phyloP scores from a whole-genome alignment of 1,140 invertebrate genomes.

The Magallana gigas region DNA sequence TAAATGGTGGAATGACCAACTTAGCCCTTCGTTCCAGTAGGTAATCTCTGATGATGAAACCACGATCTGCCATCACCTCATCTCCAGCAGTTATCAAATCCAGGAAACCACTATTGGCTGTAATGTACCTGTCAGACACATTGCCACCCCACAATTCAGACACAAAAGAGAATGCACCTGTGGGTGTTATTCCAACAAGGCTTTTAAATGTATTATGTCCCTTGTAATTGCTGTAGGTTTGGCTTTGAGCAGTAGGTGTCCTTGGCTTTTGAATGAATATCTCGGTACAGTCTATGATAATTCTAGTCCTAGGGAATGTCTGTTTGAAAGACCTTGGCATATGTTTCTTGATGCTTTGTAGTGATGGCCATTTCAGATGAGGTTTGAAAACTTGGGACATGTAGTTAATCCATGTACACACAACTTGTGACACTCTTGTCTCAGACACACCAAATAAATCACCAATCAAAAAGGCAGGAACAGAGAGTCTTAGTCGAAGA shows the following conservation, averaged over 20 bases:
- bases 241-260: conserved; percentile 32
- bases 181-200: conserved; percentile 30
- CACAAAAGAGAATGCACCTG: not conserved
- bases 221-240: conserved; percentile 43
- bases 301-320: conserved; percentile 44
- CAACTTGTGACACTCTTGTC: conserved; percentile 50
- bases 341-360: conserved; percentile 35
- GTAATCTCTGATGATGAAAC: conserved; percentile 24
- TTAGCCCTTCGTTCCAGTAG: not conserved
- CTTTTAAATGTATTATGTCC: not conserved
- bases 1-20: conserved; percentile 39
- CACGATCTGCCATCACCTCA: conserved; percentile 48
- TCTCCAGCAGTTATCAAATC: conserved; percentile 28
- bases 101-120: conserved; percentile 41
- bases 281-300: conserved; percentile 60
- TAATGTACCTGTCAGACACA: conserved; percentile 42
- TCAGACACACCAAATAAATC: conserved; percentile 46
- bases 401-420: conserved; percentile 41
- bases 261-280: conserved; percentile 48
- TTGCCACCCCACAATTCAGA: conserved; percentile 2
- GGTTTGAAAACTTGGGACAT: not conserved
- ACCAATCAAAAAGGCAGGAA: conserved; percentile 12
- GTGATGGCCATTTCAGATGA: conserved; percentile 16
- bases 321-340: conserved; percentile 49
- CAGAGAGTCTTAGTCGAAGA: too few relatives aligned